Base-by-base conservation (phyloP, 2,888 invertebrate species). In the Chymomyza amoena region DNA sequence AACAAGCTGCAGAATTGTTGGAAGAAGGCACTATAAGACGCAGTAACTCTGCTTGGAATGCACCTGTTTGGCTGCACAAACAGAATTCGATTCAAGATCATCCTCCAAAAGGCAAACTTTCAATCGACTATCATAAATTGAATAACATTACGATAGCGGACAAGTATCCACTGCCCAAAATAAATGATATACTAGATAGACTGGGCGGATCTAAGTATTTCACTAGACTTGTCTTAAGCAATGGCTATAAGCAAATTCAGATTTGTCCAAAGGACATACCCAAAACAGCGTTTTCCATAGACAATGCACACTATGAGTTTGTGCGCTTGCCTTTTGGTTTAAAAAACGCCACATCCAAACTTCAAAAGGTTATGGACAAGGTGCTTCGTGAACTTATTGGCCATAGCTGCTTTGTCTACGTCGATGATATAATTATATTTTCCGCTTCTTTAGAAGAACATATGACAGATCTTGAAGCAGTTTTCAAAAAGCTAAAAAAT, bases 301-400 rank as follows among this genome's bases (percentile, higher is more conserved):
- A 67, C 18, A 59, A 32, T 15, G 73, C 77, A 1, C 76, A 72
- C 25, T 79, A 73, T 56, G 76, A 81, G 45, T 78, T 70, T 28
- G 15, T 72, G 2, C 36, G 77, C 64, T 77, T 78, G 78, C 73
- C 77, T 6, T 75, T 79, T 64, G 76, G 75, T 0, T 51, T 77
- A 16, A 78, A 79, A 66, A 76, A 75, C 59, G 78, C 76, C 9
- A 72, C 79, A 56, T 72, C 77, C 6, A 79, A 77, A 1, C 79
- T 82, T 39, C 76, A 78, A 66, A 54, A 76, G n/a, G 32, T 73
- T n/a, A 78, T 76, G 67, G 76, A 80, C 54, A 69, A 68, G 20
- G 39, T 79, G 1, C 50, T 80, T 0, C 64, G 39, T 9, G 70
- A 73, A 13, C 63, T 66, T 4, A 73, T 77, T 9, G 70, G 69